These are phyloP conservation scores for Neotoma lepida DNA, from an alignment of 2,113 vertebrate species.

Conservation along the genomic window DNA sequence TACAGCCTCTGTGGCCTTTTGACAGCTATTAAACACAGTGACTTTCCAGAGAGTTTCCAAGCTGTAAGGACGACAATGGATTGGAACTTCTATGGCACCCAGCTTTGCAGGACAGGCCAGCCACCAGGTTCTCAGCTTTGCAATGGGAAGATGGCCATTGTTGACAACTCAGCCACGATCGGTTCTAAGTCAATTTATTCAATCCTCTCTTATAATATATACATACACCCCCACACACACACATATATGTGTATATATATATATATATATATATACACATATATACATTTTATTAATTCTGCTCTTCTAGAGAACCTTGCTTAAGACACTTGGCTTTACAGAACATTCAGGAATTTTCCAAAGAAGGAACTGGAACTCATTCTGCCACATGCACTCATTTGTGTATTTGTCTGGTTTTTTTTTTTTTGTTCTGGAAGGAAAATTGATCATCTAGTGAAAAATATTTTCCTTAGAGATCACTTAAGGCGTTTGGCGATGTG, in stretches of 20 bases:
- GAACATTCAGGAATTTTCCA: conserved; percentile 25
- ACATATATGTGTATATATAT: not conserved
- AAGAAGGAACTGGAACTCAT: not conserved
- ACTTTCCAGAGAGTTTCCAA: not conserved
- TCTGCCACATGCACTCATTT: conserved; percentile 40
- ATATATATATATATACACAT: not conserved
- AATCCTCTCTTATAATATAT: not conserved
- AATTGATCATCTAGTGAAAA: conserved; percentile 66
- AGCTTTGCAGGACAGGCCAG: not conserved
- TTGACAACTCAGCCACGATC: not conserved
- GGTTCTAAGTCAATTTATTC: not conserved
- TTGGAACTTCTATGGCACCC: not conserved
- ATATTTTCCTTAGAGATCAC: conserved; percentile 76
- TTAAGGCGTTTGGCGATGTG: conserved; percentile 63
- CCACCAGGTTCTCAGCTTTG: not conserved
- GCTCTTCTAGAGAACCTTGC: not conserved
- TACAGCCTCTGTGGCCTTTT: not conserved
- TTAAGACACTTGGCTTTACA: not conserved
- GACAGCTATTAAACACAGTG: not conserved
- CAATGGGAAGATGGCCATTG: not conserved
- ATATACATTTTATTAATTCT: not conserved
- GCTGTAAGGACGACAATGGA: not conserved
- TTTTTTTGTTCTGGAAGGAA: conserved; percentile 37
- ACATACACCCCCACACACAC: not conserved
- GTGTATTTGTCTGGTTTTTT: conserved; percentile 20